These are phyloP conservation scores for Euwallacea similis DNA, from an alignment of 1,140 invertebrate species.

Conservation along the genomic window DNA sequence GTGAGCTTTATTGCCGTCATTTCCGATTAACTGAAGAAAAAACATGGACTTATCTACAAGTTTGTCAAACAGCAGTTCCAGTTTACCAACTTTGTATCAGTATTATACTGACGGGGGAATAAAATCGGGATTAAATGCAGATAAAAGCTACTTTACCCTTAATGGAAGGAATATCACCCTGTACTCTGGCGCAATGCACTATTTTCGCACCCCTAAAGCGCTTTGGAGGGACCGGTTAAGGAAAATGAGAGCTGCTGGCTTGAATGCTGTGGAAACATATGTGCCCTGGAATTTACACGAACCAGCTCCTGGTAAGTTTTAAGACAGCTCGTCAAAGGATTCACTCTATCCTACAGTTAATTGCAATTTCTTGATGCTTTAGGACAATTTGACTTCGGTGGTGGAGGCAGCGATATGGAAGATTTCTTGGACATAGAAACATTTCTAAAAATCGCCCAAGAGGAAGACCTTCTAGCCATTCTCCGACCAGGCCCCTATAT, in stretches of 20 bases:
- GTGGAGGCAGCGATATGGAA: conserved; percentile 67
- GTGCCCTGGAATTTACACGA: conserved; percentile 95
- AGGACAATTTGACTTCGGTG: conserved; percentile 70
- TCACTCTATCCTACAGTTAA: not conserved
- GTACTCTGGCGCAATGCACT: conserved; percentile 81
- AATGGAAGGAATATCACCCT: conserved; percentile 47
- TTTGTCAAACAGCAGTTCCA: no score
- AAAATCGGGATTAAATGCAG: conserved; percentile 39
- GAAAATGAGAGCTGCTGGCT: conserved; percentile 60
- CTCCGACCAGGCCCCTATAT: conserved; percentile 92
- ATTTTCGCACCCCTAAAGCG: conserved; percentile 79
- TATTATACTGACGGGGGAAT: conserved; percentile 48
- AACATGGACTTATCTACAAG: no score
- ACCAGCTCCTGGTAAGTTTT: conserved; percentile 53
- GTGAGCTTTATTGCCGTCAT: no score
- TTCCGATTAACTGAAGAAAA: no score
- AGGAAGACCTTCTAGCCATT: conserved; percentile 80
- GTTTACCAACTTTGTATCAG: conserved; percentile 45
- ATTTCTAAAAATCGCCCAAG: conserved; percentile 80
- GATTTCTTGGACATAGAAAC: conserved; percentile 57
- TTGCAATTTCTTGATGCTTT: conserved; percentile 24
- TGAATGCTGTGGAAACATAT: conserved; percentile 91
- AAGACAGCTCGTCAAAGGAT: not conserved
- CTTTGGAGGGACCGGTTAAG: conserved; percentile 39
- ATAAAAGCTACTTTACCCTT: conserved; percentile 44